Evolutionary conservation across 1,140 invertebrate genomes (phyloP), one percentile per base, ranked within the genome.

Genomic region (Scaptomyza graminum): DNA sequence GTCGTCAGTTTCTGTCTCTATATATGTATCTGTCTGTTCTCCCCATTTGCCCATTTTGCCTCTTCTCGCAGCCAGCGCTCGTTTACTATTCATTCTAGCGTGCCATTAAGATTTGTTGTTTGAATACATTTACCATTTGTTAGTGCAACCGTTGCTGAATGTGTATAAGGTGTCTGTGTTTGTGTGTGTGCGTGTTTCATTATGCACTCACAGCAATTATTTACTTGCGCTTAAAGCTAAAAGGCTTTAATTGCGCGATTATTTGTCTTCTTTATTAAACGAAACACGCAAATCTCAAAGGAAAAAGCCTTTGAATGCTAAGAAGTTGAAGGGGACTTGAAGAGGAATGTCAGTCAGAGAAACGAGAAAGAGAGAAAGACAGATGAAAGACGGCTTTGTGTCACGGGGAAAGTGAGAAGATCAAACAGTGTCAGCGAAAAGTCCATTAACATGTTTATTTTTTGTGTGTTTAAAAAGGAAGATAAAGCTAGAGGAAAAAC

Each of bases 171-270:
- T 50, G 34, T 56, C 39, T 37, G 12, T 46, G 43, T 41, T 15
- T 66, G 56, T 61, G 56, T 76, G 81, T 78, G 50, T 68, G 67
- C 57, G 76, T 57, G 72, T 73, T 69, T 69, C 74, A 69, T 74
- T 88, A 72, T 89, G 83, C 84, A 90, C 85, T 90, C 87, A 76
- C 78, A 90, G 85, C 87, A 90, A 90, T 90, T 90, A 90, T 90
- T 90, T 90, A 90, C 82, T 74, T 75, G 87, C 79, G 82, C 87
- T 90, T 90, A 88, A 87, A 85, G 87, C 87, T 90, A 90, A 90
- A 90, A 90, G 87, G 87, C 87, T 90, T 90, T 90, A 90, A 90
- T 90, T 90, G 87, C 82, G 74, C 87, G 87, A 90, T 90, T 90
- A 90, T 90, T 90, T 90, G 87, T 90, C 87, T 90, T 90, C 87